Conservation (phyloP, 2,113 vertebrate species). For the Epinephelus moara region DNA sequence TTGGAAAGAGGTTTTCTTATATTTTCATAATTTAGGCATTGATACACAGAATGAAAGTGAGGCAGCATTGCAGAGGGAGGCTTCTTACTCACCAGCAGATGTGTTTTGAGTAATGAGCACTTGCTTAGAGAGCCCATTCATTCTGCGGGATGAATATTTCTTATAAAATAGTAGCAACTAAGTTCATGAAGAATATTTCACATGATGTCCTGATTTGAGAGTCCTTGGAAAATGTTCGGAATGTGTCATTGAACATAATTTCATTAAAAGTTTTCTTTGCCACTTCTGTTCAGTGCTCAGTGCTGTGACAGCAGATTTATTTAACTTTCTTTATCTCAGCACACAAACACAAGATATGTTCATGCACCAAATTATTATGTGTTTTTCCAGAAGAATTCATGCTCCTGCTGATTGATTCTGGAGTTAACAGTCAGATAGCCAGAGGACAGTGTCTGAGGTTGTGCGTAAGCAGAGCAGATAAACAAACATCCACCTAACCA, state of each 20-base stretch:
- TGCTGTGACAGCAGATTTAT: background rate
- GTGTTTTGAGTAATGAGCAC: constrained; percentile 68
- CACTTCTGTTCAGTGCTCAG: background rate
- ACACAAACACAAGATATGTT: background rate
- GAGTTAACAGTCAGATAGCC: background rate
- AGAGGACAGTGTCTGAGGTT: constrained; percentile 5
- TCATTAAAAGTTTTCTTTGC: constrained; percentile 34
- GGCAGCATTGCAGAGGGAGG: constrained; percentile 28
- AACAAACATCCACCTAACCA: constrained; percentile 17
- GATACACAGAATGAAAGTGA: constrained; percentile 44
- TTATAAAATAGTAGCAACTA: constrained; percentile 26
- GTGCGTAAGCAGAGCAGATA: constrained; percentile 13
- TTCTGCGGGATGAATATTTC: constrained; percentile 31
- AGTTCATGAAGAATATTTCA: background rate
- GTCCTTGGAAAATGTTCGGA: background rate
- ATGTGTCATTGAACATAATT: background rate
- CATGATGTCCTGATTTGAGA: background rate
- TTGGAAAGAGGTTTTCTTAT: background rate
- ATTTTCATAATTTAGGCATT: constrained; percentile 7
- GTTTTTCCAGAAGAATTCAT: background rate
- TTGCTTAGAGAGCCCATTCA: constrained; percentile 64
- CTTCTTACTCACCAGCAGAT: constrained; percentile 52
- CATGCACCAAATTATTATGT: background rate
- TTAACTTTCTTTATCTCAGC: constrained; percentile 1
- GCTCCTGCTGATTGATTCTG: background rate